Evolutionary conservation across 2,113 vertebrate species (phyloP).

Genomic region (Polyodon spathula): DNA sequence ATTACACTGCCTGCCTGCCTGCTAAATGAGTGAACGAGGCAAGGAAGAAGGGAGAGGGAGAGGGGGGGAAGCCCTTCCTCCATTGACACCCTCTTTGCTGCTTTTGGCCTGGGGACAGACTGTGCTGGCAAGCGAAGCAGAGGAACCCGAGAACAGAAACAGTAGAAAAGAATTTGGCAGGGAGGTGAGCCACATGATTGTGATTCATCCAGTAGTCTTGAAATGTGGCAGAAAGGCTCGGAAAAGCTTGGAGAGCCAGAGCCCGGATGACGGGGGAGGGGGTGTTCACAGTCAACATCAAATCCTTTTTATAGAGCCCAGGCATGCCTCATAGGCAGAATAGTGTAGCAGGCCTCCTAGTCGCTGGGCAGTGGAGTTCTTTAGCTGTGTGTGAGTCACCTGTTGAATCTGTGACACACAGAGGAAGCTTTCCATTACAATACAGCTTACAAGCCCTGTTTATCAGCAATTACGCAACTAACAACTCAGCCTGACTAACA

Average conservation of each 20-base stretch:
- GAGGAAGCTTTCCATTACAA: conserved; percentile 66
- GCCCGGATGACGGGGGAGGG: no score
- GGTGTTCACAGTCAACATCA: conserved; percentile 61
- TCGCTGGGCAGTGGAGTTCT: conserved; percentile 29
- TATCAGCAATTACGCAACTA: no score
- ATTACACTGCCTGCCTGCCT: no score
- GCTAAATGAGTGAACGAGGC: no score
- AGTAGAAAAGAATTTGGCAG: conserved; percentile 67
- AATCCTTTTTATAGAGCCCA: conserved; percentile 74
- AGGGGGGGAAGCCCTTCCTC: conserved; percentile 31
- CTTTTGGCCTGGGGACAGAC: conserved; percentile 63
- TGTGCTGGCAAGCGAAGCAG: conserved; percentile 54
- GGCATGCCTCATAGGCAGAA: conserved; percentile 68
- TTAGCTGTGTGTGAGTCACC: conserved; percentile 59
- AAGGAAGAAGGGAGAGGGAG: neutral
- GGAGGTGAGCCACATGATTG: conserved; percentile 56
- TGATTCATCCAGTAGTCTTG: conserved; percentile 68
- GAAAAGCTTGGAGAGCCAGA: conserved; percentile 51
- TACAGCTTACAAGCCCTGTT: conserved; percentile 40
- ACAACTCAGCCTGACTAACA: no score
- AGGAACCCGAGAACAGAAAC: conserved; percentile 55
- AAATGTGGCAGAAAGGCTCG: conserved; percentile 58
- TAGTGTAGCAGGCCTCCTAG: conserved; percentile 65
- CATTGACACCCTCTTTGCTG: conserved; percentile 32
- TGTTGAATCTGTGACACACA: conserved; percentile 53